phyloP scores from a whole-genome alignment of 92 coral and sea anemone genomes.

The Zoanthus sociatus region DNA sequence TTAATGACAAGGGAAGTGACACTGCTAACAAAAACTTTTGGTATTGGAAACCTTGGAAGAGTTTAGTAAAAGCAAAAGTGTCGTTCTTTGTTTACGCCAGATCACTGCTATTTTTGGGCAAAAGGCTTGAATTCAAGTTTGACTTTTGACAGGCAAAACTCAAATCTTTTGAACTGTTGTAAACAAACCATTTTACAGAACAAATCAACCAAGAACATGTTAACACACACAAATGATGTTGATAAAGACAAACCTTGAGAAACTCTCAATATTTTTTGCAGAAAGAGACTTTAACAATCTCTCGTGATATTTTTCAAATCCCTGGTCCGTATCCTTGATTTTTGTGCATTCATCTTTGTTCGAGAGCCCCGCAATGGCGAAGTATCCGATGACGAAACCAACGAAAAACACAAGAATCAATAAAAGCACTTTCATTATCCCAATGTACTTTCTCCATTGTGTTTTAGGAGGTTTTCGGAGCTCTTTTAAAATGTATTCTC shows the following conservation, averaged over 20 bases:
- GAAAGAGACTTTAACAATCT: constrained; percentile 53
- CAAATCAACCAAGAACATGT: neutral
- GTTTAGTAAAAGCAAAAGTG: neutral
- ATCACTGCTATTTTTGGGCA: neutral
- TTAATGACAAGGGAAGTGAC: neutral
- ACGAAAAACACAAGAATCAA: constrained; percentile 60
- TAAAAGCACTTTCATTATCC: constrained; percentile 55
- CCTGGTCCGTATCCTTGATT: neutral
- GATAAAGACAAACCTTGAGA: constrained; percentile 66
- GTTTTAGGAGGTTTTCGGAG: constrained; percentile 11
- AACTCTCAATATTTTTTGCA: constrained; percentile 65
- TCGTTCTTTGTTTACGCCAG: neutral
- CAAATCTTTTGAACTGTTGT: neutral
- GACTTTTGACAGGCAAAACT: neutral
- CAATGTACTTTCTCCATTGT: constrained; percentile 36
- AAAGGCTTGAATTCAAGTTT: neutral
- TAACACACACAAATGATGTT: neutral
- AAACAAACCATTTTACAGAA: neutral
- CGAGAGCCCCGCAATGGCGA: constrained; percentile 45
- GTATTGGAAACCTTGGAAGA: too few species aligned
- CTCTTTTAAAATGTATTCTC: constrained; percentile 17
- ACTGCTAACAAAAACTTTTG: neutral
- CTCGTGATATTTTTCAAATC: constrained; percentile 47
- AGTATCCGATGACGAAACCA: constrained; percentile 77
- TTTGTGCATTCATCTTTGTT: neutral